Base-by-base conservation (phyloP, 2,888 invertebrate species). In the Notocelia uddmanniana region DNA sequence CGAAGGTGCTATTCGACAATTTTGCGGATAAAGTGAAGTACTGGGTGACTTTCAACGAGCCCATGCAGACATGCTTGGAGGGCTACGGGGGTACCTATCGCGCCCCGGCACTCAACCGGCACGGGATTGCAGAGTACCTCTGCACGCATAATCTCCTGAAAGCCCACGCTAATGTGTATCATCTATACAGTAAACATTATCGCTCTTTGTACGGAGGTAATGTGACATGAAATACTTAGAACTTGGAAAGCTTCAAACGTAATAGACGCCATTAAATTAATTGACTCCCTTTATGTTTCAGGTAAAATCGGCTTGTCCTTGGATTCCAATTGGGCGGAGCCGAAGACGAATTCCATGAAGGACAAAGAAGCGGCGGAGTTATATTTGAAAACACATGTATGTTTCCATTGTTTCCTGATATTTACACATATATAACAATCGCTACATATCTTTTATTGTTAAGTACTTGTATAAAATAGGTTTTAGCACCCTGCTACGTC, bases 11-110 rank as follows among this genome's bases (percentile, higher is more conserved):
- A 70, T 95, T 96, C 75, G 92, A 94, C 66, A 89, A 95, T 80
- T 96, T 95, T 76, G 96, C 95, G 0, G 94, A 94, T 77, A 94
- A 95, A 81, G 95, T 97, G 8, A 95, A 95, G 83, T 92, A 94
- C 73, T 97, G 97, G 97, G 95, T 96, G 13, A 97, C 97, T 0
- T 95, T 97, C 76, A 97, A 97, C 82, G 97, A 97, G 82, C 97
- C 97, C 2, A 94, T 93, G 89, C 91, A 94, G 78, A 92, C 94
- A 55, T 94, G 95, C 78, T 83, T 92, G 73, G 89, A 89, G 75
- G 94, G 94, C 2, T 95, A 95, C 77, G 95, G 95, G 2, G 94
- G 94, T 26, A 94, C 94, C 45, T 95, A 94, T 79, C 89, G 95
- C 85, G 95, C 95, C 0, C 95, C 95, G 0, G 93, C 94, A 0